These are phyloP conservation scores for Agriopis aurantiaria DNA, from an alignment of 2,888 invertebrate species.

Conservation along the genomic window DNA sequence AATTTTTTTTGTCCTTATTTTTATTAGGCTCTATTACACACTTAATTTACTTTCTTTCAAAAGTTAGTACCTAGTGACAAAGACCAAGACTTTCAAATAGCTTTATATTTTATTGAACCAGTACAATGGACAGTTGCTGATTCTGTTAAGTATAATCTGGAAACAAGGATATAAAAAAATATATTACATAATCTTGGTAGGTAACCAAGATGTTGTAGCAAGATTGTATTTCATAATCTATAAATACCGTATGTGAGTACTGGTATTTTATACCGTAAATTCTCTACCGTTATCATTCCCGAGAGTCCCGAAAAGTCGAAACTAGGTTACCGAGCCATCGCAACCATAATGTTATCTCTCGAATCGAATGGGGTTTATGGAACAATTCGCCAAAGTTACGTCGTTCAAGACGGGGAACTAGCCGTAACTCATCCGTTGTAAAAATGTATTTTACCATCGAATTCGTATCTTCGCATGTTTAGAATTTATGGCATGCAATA, in stretches of 20 bases:
- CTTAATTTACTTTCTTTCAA: too few species aligned
- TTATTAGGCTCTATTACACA: too few species aligned
- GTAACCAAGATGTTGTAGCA: too few species aligned
- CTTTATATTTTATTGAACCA: too few species aligned
- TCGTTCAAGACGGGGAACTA: constrained; percentile 48
- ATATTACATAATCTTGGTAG: too few species aligned
- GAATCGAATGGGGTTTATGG: constrained; percentile 58
- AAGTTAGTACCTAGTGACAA: too few species aligned
- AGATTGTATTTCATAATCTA: background rate
- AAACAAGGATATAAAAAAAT: too few species aligned
- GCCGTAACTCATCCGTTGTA: constrained; percentile 53
- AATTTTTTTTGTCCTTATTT: too few species aligned
- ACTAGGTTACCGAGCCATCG: constrained; percentile 59
- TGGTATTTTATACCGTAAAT: background rate
- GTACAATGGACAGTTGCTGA: too few species aligned
- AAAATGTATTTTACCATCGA: constrained; percentile 51
- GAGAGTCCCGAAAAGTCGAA: constrained; percentile 42
- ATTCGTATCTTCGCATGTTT: constrained; percentile 47
- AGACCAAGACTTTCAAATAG: too few species aligned
- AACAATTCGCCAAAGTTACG: constrained; percentile 52
- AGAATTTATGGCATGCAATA: constrained; percentile 51
- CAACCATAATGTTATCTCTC: constrained; percentile 49
- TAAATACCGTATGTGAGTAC: too few species aligned
- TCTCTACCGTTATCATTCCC: constrained; percentile 9
- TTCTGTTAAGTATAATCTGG: too few species aligned